Base-by-base conservation (phyloP, 1,140 invertebrate species). In the Chironomus striatipennis region DNA sequence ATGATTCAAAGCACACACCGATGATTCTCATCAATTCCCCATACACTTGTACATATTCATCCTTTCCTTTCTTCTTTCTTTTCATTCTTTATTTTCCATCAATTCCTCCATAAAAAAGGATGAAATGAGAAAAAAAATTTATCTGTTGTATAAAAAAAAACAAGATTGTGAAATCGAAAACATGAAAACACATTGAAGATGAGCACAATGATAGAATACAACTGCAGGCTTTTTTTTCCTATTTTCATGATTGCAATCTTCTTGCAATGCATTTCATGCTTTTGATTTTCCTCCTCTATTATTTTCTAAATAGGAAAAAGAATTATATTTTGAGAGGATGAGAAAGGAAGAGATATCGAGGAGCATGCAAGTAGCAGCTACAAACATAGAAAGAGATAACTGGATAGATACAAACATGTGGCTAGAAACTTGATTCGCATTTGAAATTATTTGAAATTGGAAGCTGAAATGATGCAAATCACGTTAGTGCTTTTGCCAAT, bases 101-200 rank as follows among this genome's bases (percentile, higher is more conserved):
- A 57, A 34, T 34, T 34, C 24, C 24, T 57, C 3, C 47, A 57
- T 5, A n/a, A 57, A 57, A 34, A 12, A 70, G 65, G 18, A 18
- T 17, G 18, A 70, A 18, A 20, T 70, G 65, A 70, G 65, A 70
- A 21, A 20, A 70, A 9, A 20, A 70, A 9, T 21, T 34, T 34
- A 34, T 34, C 24, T 34, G 24, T 34, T 34, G 24, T 34, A 34
- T 34, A 34, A 34, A 34, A 34, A 18, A 18, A 70, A 70, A 70
- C 17, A 70, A 18, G 65, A 70, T 70, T 70, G 65, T 21, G 20
- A 70, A 70, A 70, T 70, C 65, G 20, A 70, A 70, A 70, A 57
- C 47, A 57, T 57, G 47, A 57, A 57, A 57, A 57, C 5, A 57
- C 47, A 57, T n/a, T 57, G 47, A 57, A 57, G 47, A 57, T 57